Evolutionary conservation across 2,888 invertebrate species (phyloP).

Genomic region (Eilema griseolum): DNA sequence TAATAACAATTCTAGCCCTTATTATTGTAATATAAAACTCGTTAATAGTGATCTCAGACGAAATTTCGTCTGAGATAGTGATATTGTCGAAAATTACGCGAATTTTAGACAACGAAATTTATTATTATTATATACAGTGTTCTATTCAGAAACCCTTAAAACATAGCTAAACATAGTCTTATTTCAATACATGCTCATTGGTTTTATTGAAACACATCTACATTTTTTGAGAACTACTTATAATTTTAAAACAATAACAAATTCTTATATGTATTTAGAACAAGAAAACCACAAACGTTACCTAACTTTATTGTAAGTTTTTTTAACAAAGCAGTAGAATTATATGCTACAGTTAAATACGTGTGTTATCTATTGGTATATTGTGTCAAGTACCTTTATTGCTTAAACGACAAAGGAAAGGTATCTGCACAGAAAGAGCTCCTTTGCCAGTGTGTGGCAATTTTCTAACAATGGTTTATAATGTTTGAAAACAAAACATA

Average conservation of each 20-base stretch:
- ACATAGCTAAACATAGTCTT: not conserved
- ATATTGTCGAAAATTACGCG: not conserved
- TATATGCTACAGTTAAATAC: conserved; percentile 27
- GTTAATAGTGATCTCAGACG: not conserved
- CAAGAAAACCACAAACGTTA: not conserved
- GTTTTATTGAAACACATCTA: too few relatives aligned
- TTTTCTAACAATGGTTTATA: conserved; percentile 1
- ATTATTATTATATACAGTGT: not conserved
- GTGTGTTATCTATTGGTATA: conserved; percentile 42
- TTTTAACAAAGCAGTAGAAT: conserved; percentile 18
- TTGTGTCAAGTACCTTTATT: conserved; percentile 29
- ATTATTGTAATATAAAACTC: not conserved
- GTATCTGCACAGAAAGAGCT: conserved; percentile 19
- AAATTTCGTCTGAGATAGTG: too few relatives aligned
- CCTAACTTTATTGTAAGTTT: not conserved
- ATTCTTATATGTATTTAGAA: not conserved
- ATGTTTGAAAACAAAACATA: conserved; percentile 4
- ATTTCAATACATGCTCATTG: not conserved
- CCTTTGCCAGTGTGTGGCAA: conserved; percentile 7
- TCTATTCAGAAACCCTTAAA: not conserved
- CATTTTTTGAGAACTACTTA: not conserved
- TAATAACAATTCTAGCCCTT: not conserved
- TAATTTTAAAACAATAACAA: not conserved
- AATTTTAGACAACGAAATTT: not conserved
- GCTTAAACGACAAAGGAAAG: conserved; percentile 40